Base-by-base conservation (phyloP, 2,113 vertebrate species). In the Otis tarda region DNA sequence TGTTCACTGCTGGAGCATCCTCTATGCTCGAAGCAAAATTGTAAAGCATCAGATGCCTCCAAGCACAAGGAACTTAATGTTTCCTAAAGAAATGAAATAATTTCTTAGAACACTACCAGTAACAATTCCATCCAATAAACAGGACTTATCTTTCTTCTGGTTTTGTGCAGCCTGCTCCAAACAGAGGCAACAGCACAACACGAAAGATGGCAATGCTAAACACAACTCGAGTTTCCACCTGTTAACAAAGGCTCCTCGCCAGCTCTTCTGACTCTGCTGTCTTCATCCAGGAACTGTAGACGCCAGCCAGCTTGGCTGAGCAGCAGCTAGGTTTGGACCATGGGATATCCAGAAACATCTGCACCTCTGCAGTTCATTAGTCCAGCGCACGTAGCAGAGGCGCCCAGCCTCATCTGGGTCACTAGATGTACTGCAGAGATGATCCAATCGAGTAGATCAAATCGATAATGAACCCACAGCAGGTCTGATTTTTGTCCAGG, bases 391-490 rank as follows among this genome's bases (percentile, higher is more conserved):
- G 0, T 2, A 43, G 82, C 76, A 49, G 67, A 45, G 49, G 56
- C 0, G 4, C 18, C 57, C 45, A 12, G 3, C 35, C 60, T 45
- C 13, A 0, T 12, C 55, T 16, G 31, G 6, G n/a, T 10, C 47
- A 11, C 24, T 5, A 21, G 33, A 80, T 69, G 31, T 53, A 9
- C 28, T 53, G n/a, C 41, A 43, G 41, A 43, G 41, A 43, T 43
- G 41, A 43, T 43, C 37, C 35, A 6, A 4, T 5, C 41, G 45
- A 49, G 63, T 16, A n/a, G 56, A 39, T 52, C 56, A 19, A 35
- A 43, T 9, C 33, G 19, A 0, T 14, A 15, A 12, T 0, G 73
- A 59, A 55, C 4, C 69, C 56, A 4, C 27, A 41, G 75, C 50
- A 30, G 23, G 6, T 20, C 20, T 24, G 53, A 12, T 7, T 14